Evolutionary conservation across 1,140 invertebrate species (phyloP).

Genomic region (Pachypsylla venusta): DNA sequence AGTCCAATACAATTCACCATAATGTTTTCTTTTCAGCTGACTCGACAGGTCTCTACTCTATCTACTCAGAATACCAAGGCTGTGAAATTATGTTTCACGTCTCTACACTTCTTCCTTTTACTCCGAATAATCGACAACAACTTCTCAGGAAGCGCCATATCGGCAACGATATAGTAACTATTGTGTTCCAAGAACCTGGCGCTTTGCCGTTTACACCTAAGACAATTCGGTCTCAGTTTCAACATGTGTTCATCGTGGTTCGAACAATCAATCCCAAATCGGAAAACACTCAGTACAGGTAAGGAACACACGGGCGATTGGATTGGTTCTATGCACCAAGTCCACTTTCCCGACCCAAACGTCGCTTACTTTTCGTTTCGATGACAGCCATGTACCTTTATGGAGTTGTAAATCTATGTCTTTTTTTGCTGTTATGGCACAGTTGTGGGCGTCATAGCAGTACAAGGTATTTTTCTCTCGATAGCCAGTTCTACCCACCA

Average conservation of each 20-base stretch:
- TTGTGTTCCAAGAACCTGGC: slow-evolving; percentile 92
- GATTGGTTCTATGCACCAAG: too few species aligned
- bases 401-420: too few species aligned
- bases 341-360: too few species aligned
- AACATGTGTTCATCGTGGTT: slow-evolving; percentile 95
- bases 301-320: too few species aligned
- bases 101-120: slow-evolving; percentile 83
- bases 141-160: slow-evolving; percentile 82
- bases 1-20: slow-evolving; percentile 11
- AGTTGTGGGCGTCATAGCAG: too few species aligned
- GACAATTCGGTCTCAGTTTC: slow-evolving; percentile 87
- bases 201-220: slow-evolving; percentile 82
- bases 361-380: too few species aligned
- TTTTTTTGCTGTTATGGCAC: too few species aligned
- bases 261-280: slow-evolving; percentile 77
- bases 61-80: slow-evolving; percentile 68
- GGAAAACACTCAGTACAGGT: slow-evolving; percentile 72
- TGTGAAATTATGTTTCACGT: slow-evolving; percentile 91
- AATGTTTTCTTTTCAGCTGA: slow-evolving; percentile 40
- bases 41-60: slow-evolving; percentile 72
- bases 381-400: too few species aligned
- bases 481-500: too few species aligned
- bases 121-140: slow-evolving; percentile 81
- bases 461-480: too few species aligned
- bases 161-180: slow-evolving; percentile 90